These are phyloP conservation scores for Lasiommata megera DNA, from an alignment of 2,888 invertebrate species.

Conservation along the genomic window DNA sequence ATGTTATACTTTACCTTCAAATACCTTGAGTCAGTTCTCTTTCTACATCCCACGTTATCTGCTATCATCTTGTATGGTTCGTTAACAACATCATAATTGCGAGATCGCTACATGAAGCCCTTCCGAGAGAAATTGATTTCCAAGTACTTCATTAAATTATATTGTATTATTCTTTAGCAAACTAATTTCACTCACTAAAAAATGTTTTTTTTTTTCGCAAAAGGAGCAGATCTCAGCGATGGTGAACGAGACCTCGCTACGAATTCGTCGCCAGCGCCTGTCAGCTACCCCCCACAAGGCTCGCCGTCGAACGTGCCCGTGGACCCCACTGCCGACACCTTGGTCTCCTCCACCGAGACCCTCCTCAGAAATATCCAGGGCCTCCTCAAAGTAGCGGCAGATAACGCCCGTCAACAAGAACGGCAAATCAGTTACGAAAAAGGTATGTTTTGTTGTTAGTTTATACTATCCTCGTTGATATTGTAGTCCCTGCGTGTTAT, in stretches of 20 bases:
- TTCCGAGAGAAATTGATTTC: too few relatives aligned
- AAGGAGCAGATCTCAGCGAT: constrained; percentile 87
- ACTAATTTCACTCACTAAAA: neutral
- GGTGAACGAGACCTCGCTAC: constrained; percentile 85
- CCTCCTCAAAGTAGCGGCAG: constrained; percentile 97
- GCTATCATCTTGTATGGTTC: too few relatives aligned
- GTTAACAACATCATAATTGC: too few relatives aligned
- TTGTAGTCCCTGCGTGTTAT: neutral
- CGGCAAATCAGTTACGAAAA: constrained; percentile 97
- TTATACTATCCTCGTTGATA: too few relatives aligned
- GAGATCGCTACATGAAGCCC: too few relatives aligned
- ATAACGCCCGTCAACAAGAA: constrained; percentile 97
- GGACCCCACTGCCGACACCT: constrained; percentile 75
- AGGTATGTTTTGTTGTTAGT: constrained; percentile 83
- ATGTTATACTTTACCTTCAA: too few relatives aligned
- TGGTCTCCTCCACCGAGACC: constrained; percentile 94
- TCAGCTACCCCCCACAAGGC: constrained; percentile 90
- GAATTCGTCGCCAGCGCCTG: constrained; percentile 84
- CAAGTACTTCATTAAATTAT: too few relatives aligned
- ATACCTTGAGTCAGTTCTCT: too few relatives aligned
- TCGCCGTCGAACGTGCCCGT: constrained; percentile 69
- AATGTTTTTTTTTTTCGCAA: constrained; percentile 12
- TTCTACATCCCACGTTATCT: too few relatives aligned
- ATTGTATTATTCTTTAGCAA: too few relatives aligned
- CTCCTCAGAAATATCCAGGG: constrained; percentile 97